These are phyloP conservation scores for Incurvaria masculella DNA, from an alignment of 2,888 invertebrate genomes.

Conservation along the genomic window DNA sequence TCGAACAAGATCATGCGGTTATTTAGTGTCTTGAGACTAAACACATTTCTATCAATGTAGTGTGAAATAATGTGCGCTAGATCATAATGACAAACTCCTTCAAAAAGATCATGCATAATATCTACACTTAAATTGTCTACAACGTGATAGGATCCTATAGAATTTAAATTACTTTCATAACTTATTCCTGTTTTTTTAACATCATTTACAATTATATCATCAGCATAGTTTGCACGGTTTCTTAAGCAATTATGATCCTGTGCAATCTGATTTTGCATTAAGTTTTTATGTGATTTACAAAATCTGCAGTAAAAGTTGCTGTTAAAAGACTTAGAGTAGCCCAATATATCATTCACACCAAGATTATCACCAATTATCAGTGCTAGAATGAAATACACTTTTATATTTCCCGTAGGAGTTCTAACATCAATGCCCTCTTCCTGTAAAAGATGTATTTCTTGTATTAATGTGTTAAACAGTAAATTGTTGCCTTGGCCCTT, in stretches of 20 bases:
- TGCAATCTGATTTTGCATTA: neutral
- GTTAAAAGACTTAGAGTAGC: neutral
- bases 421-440: neutral
- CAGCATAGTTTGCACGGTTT: neutral
- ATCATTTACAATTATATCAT: neutral
- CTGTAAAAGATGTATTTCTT: neutral
- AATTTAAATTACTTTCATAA: neutral
- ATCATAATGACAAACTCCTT: neutral
- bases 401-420: neutral
- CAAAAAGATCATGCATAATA: neutral
- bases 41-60: neutral
- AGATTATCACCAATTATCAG: neutral
- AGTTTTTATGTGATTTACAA: neutral
- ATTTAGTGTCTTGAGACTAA: constrained; percentile 3
- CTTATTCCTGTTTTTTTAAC: neutral
- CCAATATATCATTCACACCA: neutral
- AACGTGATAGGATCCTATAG: neutral
- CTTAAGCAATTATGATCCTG: neutral
- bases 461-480: neutral
- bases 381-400: neutral
- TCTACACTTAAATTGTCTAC: neutral
- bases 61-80: neutral
- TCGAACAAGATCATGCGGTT: neutral
- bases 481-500: neutral
- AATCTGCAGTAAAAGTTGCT: neutral